Evolutionary conservation across 2,113 vertebrate species (phyloP), one percentile per base, ranked within the genome.

Genomic region (Aspidoscelis tigris): DNA sequence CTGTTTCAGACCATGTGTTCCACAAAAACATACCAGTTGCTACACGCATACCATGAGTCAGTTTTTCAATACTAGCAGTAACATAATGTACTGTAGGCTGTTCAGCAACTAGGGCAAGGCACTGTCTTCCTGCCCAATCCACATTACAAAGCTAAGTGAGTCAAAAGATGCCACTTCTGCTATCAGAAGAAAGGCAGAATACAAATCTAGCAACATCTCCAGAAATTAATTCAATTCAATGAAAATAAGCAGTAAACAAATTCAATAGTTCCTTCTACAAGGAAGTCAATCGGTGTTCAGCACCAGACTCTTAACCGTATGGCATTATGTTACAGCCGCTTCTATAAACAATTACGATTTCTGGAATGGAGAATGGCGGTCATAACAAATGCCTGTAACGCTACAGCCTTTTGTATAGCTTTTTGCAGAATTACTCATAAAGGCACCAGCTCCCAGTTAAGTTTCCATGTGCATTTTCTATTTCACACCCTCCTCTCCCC

Each of bases 261-360:
- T 22, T 50, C 10, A 12, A 33, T 33, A 64, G 43, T 26, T 11
- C 53, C 44, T 84, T 12, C 39, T 41, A 61, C 71, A 50, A 50
- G 33, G 44, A 72, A 79, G 44, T 39, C 24, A 74, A 70, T 24
- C 41, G 47, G 10, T 73, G 58, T 64, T 70, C 66, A 39, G 22
- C 22, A 44, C 12, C 43, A 9, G 24, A 2, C 14, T 71, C 21
- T 26, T 61, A 5, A 92, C 84, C 58, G 85, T 44, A 82, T 6
- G 85, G 68, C 47, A 78, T 84, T 86, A 84, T 75, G 91, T 71
- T 89, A 44, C 69, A 92, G 86, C 72, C 85, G 66, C 39, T 82
- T 24, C 7, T 41, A 65, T 80, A 75, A 22, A 86, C 21, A 80
- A 84, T 12, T 64, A 90, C 86, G 70, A 82, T 88, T 76, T 86